Conservation (phyloP, 2,113 vertebrate genomes). For the Uria lomvia region DNA sequence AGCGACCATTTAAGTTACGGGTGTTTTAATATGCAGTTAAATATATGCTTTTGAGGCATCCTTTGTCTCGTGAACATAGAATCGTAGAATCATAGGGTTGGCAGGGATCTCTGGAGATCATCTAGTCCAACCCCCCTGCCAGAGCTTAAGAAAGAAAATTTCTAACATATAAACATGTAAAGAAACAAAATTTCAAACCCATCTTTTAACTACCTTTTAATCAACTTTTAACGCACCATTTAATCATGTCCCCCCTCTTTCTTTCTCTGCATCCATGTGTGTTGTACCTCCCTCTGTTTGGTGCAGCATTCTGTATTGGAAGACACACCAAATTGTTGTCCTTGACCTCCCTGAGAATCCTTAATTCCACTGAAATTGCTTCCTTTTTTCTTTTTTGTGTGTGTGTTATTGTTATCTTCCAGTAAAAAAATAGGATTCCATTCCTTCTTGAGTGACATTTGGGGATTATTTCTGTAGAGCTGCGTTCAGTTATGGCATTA, state of each 20-base stretch:
- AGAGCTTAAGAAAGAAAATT: not conserved
- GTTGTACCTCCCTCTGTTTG: not conserved
- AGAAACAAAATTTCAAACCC: not conserved
- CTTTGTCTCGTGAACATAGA: not conserved
- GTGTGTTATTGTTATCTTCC: not conserved
- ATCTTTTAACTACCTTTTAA: not conserved
- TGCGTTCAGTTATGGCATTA: not conserved
- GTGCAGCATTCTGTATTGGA: not conserved
- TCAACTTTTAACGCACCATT: not conserved
- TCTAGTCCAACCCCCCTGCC: too few species aligned
- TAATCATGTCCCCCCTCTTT: not conserved
- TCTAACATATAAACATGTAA: not conserved
- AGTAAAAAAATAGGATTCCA: not conserved
- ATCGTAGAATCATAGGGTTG: too few species aligned
- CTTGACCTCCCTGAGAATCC: not conserved
- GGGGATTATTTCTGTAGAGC: not conserved
- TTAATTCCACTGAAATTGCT: not conserved
- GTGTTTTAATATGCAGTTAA: not conserved
- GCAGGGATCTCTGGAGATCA: too few species aligned
- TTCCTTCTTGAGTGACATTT: not conserved
- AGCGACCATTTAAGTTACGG: not conserved
- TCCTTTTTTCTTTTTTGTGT: not conserved
- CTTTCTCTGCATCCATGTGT: not conserved
- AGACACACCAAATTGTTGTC: not conserved
- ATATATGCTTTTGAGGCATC: not conserved